A percentile compares a stretch with the other conserved stretches of the same genome.
phyloP scores from a whole-genome alignment of 2,113 vertebrate genomes.

The Fregetta grallaria region DNA sequence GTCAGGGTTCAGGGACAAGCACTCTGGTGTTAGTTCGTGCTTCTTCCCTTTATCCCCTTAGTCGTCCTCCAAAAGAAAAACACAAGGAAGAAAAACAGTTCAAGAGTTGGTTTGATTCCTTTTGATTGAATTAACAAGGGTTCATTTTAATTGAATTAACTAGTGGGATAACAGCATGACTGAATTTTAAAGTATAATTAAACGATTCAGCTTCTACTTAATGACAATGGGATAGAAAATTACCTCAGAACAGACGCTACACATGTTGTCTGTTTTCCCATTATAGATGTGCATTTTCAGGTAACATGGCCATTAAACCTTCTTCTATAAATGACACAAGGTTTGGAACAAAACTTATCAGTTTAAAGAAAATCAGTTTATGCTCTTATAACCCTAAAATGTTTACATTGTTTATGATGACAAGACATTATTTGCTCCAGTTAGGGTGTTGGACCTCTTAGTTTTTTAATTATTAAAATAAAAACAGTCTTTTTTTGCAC shows the following conservation, averaged over 20 bases:
- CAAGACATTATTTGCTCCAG: not conserved
- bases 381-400: not conserved
- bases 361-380: not conserved
- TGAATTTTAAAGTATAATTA: constrained; percentile 48
- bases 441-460: not conserved
- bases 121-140: constrained; percentile 65
- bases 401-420: not conserved
- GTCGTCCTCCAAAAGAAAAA: not conserved
- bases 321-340: not conserved
- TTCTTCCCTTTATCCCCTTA: not conserved
- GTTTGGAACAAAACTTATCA: not conserved
- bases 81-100: constrained; percentile 5
- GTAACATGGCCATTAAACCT: constrained; percentile 2
- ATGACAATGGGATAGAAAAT: constrained; percentile 28
- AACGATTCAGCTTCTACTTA: constrained; percentile 31
- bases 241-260: constrained; percentile 19
- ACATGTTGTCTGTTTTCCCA: not conserved
- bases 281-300: constrained; percentile 12
- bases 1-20: not conserved
- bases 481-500: not conserved
- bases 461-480: not conserved
- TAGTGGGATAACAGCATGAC: constrained; percentile 47
- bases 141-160: constrained; percentile 64
- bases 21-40: not conserved
- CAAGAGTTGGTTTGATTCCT: constrained; percentile 46